phyloP scores from a whole-genome alignment of 2,113 vertebrate genomes.

The Corydoras maculifer region DNA sequence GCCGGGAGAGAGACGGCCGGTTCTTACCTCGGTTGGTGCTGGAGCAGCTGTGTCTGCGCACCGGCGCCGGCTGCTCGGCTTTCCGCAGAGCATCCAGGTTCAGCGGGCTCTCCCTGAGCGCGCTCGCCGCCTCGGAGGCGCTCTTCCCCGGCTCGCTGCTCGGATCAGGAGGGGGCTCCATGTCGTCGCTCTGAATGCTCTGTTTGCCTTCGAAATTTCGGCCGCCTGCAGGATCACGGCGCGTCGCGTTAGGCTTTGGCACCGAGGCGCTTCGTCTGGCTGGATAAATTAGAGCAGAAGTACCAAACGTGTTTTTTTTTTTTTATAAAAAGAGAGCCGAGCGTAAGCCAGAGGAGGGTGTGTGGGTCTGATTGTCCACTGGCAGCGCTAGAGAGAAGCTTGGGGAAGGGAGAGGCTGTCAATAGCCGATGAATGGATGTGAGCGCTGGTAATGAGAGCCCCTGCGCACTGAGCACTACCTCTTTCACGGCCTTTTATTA shows the following conservation, averaged over 20 bases:
- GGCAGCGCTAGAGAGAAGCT: conserved; percentile 86
- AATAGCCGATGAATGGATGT: conserved; percentile 72
- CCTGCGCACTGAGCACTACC: conserved; percentile 28
- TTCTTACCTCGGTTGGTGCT: conserved; percentile 82
- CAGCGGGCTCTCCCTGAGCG: conserved; percentile 81
- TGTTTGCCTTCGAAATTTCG: conserved; percentile 40
- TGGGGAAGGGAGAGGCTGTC: conserved; percentile 70
- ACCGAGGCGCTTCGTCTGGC: conserved; percentile 79
- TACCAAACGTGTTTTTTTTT: conserved; percentile 68
- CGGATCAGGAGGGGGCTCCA: conserved; percentile 92
- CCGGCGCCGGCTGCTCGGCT: conserved; percentile 79
- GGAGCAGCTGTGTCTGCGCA: conserved; percentile 85
- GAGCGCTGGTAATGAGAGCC: conserved; percentile 42
- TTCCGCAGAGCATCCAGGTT: conserved; percentile 83
- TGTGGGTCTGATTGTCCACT: conserved; percentile 82
- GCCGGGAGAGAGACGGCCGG: background rate
- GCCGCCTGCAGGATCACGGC: conserved; percentile 60
- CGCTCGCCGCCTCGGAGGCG: conserved; percentile 82
- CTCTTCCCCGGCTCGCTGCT: conserved; percentile 85
- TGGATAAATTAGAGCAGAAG: conserved; percentile 83
- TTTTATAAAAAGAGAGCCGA: conserved; percentile 68
- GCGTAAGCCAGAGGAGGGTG: conserved; percentile 74
- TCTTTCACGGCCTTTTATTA: conserved; percentile 26
- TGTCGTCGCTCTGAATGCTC: conserved; percentile 70
- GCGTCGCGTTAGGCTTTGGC: conserved; percentile 70